Evolutionary conservation across 2,888 invertebrate species (phyloP).

Genomic region (Acheta domesticus): DNA sequence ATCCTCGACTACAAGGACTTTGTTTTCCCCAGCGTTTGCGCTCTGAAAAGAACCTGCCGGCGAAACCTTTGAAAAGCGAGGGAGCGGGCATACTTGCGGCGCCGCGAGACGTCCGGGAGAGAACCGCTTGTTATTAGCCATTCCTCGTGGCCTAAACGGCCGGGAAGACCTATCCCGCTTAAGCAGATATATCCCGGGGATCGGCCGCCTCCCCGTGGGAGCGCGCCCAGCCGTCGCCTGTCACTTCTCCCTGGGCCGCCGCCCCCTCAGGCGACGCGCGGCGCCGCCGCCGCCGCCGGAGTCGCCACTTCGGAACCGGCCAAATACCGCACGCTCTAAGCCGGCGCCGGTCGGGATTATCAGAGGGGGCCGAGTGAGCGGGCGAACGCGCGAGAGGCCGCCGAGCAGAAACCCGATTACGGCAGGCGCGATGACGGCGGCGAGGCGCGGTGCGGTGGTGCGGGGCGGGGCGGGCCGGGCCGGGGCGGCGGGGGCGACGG

Average conservation of each 20-base stretch:
- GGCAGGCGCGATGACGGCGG: background rate
- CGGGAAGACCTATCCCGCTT: background rate
- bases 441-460: background rate
- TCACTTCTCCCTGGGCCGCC: too few species aligned
- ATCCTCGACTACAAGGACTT: too few species aligned
- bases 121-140: too few species aligned
- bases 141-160: background rate
- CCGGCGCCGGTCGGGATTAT: slow-evolving; percentile 1
- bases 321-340: background rate
- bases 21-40: too few species aligned
- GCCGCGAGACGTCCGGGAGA: too few species aligned
- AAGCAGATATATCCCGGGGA: background rate
- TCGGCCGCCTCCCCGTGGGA: background rate
- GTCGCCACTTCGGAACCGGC: slow-evolving; percentile 1
- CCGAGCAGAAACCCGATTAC: slow-evolving; percentile 2
- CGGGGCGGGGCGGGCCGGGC: background rate
- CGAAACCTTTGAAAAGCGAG: too few species aligned
- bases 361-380: background rate
- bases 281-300: background rate
- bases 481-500: background rate
- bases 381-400: background rate
- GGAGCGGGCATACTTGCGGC: too few species aligned
- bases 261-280: background rate
- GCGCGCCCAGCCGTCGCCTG: background rate
- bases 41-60: too few species aligned